These are phyloP conservation scores for Pantherophis alleghaniensis DNA, from an alignment of 2,797 vertebrate species.

Conservation along the genomic window DNA sequence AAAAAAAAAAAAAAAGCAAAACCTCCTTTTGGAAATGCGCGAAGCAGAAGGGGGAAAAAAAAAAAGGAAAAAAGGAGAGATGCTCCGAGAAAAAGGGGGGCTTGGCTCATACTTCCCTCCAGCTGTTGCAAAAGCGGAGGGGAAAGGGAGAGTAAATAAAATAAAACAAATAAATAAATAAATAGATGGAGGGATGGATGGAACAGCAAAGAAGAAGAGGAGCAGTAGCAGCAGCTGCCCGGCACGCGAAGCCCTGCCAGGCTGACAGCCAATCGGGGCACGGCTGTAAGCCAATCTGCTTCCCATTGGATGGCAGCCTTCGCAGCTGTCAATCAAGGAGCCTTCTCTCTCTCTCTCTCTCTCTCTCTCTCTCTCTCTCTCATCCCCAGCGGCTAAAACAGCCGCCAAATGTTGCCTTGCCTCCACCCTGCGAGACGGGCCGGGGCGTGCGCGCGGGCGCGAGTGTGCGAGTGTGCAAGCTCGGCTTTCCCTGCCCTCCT, in stretches of 20 bases:
- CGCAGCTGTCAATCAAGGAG: slow-evolving; percentile 76
- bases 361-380: neutral
- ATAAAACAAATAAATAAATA: neutral
- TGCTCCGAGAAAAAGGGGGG: no score
- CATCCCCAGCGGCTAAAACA: slow-evolving; percentile 31
- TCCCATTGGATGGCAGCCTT: slow-evolving; percentile 75
- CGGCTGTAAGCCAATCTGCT: slow-evolving; percentile 66
- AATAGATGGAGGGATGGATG: neutral
- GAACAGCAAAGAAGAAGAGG: neutral
- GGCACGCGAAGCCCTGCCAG: slow-evolving; percentile 84
- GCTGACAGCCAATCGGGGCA: slow-evolving; percentile 74
- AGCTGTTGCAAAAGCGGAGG: neutral
- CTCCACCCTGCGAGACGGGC: slow-evolving; percentile 18
- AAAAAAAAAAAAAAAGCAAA: neutral
- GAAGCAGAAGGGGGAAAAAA: no score
- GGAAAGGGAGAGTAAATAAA: neutral
- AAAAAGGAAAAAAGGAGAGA: neutral
- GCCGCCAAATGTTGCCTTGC: slow-evolving; percentile 54
- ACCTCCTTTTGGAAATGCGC: neutral
- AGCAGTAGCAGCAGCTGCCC: slow-evolving; percentile 59
- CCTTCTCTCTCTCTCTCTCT: no score
- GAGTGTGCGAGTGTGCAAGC: slow-evolving; percentile 60
- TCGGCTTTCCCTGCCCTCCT: slow-evolving; percentile 70
- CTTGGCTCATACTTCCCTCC: no score
- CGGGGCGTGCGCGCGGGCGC: slow-evolving; percentile 58